Evolutionary conservation across 2,888 invertebrate species (phyloP).

Genomic region (Drosophila koepferae): DNA sequence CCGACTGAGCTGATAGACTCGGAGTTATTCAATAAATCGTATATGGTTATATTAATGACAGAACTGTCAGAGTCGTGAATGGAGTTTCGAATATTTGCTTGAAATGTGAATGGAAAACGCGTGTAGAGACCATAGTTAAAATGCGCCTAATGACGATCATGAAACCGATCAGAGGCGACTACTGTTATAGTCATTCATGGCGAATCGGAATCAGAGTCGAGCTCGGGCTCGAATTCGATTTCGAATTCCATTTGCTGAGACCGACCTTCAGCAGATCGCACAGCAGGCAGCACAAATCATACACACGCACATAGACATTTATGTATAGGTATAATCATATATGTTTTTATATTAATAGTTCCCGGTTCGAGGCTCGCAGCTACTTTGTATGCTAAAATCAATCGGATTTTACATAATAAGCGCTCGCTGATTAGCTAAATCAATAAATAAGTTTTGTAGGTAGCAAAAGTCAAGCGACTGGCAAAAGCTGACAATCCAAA

Average conservation of each 20-base stretch:
- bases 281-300: slow-evolving; percentile 42
- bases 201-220: slow-evolving; percentile 4
- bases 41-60: neutral
- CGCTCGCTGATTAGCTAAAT: slow-evolving; percentile 75
- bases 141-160: slow-evolving; percentile 30
- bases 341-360: slow-evolving; percentile 10
- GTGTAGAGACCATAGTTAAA: slow-evolving; percentile 20
- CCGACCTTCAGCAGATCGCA: slow-evolving; percentile 38
- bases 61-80: neutral
- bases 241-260: slow-evolving; percentile 6
- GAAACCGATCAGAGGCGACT: slow-evolving; percentile 18
- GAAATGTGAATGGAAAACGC: slow-evolving; percentile 20
- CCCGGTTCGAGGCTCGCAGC: slow-evolving; percentile 4
- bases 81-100: slow-evolving; percentile 8
- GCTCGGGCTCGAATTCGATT: neutral
- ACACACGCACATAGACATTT: no score
- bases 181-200: slow-evolving; percentile 18
- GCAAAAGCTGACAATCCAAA: slow-evolving; percentile 47
- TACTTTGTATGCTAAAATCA: slow-evolving; percentile 64
- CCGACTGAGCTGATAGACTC: neutral
- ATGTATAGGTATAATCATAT: neutral
- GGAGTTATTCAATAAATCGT: slow-evolving; percentile 4
- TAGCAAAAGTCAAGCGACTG: slow-evolving; percentile 72
- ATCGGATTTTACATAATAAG: slow-evolving; percentile 73
- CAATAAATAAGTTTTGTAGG: slow-evolving; percentile 72